Evolutionary conservation across 35 echinoderm and acorn worm genomes (phyloP), one percentile per base, ranked within the genome.

Genomic region (Ptychodera flava): DNA sequence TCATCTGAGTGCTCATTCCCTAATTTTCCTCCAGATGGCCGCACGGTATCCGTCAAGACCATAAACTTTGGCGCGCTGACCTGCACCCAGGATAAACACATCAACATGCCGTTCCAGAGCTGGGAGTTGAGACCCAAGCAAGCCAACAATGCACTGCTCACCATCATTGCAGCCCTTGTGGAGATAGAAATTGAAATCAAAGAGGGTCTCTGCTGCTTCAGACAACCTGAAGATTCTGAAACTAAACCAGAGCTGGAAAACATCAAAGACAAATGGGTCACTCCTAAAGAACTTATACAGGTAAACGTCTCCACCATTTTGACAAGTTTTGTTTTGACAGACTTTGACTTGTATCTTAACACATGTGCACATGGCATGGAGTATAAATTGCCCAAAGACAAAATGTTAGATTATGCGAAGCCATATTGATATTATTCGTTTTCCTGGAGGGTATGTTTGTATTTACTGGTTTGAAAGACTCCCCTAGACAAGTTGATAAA

Each of bases 101-200:
- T 99, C 88, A 99, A 99, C 36, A 99, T 99, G 96, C 96, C 96
- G 35, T 99, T 94, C 90, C 96, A 99, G 35, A 92, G 90, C 0
- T 99, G 96, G 96, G 96, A 99, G 76, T 79, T 99, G 28, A 79
- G 76, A 31, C 96, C 96, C 29, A 29, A 92, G 0, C 90, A 81
- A 80, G 12, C 32, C 29, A 94, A 99, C 80, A 90, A 99, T 84
- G 79, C 85, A 28, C 91, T 89, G 16, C 80, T 99, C 77, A 99
- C 93, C 82, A 92, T 99, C 81, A 92, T 99, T 12, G 90, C 96
- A 37, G 96, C 96, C 27, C 94, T 99, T 28, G 35, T 99, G 16
- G 96, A 99, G 83, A 88, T 88, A 1, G 93, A 99, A 81, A 94
- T 99, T 53, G 92, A 99, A 84, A 94, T 99, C 77, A 99, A 97